Evolutionary conservation across 2,797 vertebrate species (phyloP).

Genomic region (Gymnothorax reevesii): DNA sequence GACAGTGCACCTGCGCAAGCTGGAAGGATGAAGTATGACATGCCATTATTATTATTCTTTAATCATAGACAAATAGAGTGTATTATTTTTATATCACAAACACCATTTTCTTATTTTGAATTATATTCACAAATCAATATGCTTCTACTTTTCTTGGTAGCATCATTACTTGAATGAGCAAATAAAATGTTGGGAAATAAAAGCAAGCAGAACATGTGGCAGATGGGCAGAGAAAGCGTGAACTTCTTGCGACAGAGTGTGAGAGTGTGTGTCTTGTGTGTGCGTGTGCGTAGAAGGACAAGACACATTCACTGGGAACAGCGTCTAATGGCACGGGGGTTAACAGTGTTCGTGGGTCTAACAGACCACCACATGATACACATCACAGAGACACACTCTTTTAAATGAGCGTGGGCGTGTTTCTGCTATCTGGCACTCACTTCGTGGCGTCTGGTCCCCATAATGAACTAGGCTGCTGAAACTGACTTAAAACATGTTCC

Average conservation of each 20-base stretch:
- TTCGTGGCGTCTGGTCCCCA: slow-evolving; percentile 43
- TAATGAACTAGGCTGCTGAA: slow-evolving; percentile 49
- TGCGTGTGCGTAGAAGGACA: neutral
- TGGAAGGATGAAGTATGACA: too few relatives aligned
- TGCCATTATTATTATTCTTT: too few relatives aligned
- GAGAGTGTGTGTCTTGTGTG: neutral
- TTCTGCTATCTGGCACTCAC: slow-evolving; percentile 31
- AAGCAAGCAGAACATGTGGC: neutral
- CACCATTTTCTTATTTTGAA: neutral
- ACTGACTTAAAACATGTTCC: slow-evolving; percentile 40
- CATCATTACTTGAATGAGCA: neutral
- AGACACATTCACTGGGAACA: neutral
- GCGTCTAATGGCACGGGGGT: neutral
- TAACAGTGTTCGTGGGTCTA: neutral
- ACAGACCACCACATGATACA: slow-evolving; percentile 4
- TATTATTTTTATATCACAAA: too few relatives aligned
- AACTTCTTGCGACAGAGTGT: too few relatives aligned
- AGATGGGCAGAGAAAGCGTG: neutral
- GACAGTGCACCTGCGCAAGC: too few relatives aligned
- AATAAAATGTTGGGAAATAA: neutral
- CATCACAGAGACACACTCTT: neutral
- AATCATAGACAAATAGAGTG: too few relatives aligned
- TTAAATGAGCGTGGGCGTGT: slow-evolving; percentile 26
- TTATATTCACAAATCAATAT: neutral
- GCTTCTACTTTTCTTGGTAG: neutral